These are phyloP conservation scores for Nudaria mundana DNA, from an alignment of 2,888 invertebrate species.

Conservation along the genomic window DNA sequence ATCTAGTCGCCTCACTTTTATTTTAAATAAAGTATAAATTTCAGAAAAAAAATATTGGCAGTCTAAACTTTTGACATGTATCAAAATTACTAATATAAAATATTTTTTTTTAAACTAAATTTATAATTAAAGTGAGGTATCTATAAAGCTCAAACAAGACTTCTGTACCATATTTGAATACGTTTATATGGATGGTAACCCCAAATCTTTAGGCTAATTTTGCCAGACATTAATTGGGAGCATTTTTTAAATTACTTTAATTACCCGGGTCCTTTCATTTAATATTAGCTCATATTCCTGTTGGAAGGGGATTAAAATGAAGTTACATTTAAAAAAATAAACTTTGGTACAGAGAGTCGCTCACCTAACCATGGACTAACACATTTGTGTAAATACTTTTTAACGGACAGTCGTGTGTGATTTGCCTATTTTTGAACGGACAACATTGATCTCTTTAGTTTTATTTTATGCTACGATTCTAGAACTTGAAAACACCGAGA, in stretches of 20 bases:
- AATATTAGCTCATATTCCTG: too few species aligned
- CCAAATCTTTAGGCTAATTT: too few species aligned
- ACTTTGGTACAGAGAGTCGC: slow-evolving; percentile 28
- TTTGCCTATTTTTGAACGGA: slow-evolving; percentile 54
- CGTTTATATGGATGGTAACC: too few species aligned
- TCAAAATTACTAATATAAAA: neutral
- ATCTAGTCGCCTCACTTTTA: slow-evolving; percentile 25
- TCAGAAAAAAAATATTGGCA: too few species aligned
- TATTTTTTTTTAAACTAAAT: neutral
- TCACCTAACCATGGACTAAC: slow-evolving; percentile 20
- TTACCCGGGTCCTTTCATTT: too few species aligned
- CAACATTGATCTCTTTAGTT: slow-evolving; percentile 49
- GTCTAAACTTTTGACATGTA: neutral
- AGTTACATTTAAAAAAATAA: neutral
- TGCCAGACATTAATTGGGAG: too few species aligned
- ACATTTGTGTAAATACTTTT: slow-evolving; percentile 31
- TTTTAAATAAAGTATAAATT: too few species aligned
- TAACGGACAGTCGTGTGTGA: slow-evolving; percentile 36
- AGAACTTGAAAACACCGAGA: slow-evolving; percentile 10
- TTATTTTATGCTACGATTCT: slow-evolving; percentile 31
- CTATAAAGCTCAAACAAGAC: slow-evolving; percentile 28
- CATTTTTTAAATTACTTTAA: too few species aligned
- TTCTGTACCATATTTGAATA: too few species aligned
- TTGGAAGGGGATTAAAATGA: neutral
- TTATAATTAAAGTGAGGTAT: slow-evolving; percentile 24